Base-by-base conservation (phyloP, 1,140 invertebrate genomes). In the Acromyrmex echinatior region DNA sequence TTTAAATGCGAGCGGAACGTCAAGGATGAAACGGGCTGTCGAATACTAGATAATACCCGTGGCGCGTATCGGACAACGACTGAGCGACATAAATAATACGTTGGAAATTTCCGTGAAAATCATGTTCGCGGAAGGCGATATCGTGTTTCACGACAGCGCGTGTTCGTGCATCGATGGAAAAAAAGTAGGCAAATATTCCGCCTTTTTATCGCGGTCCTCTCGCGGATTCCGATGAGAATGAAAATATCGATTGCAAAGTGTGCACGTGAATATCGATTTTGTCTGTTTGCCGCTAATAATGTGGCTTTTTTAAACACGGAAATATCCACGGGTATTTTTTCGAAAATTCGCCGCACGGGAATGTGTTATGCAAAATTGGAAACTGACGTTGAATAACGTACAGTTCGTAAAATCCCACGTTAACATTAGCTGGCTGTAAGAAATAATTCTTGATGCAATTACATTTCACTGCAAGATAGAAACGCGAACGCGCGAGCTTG, bases 1-100 rank as follows among this genome's bases (percentile, higher is more conserved):
- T 84, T 84, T 76, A 62, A 84, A 76, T 76, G 56, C 70, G 39
- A n/a, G 10, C 45, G 49, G n/a, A 68, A 62, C 56, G 45, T 76
- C 56, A 84, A 25, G 70, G 14, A 74, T 51, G 39, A 76, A 76
- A 76, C 80, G 56, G 25, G 39, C 56, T 74, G 70, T 74, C 80
- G 56, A 80, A 80, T 66, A 25, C 16, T 31, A 31, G 53, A 84
- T 62, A 84, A 84, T 76, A 28, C 25, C 14, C 53, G 35, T 18
- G 18, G 18, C 25, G 58, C 35, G 9, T n/a, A 7, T 65, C 14
- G 14, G 31, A 49, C 65, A 28, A 39, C 51, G 80, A 45, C 39
- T 45, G 39, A 45, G 39, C 39, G 39, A 62, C 25, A 51, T 62
- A 74, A 74, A 84, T 82, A 74, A 82, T 76, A 76, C 51, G 16